A percentile compares a stretch with the other conserved stretches of the same genome.
phyloP scores from a whole-genome alignment of 2,888 invertebrate species.

The Busseola fusca region DNA sequence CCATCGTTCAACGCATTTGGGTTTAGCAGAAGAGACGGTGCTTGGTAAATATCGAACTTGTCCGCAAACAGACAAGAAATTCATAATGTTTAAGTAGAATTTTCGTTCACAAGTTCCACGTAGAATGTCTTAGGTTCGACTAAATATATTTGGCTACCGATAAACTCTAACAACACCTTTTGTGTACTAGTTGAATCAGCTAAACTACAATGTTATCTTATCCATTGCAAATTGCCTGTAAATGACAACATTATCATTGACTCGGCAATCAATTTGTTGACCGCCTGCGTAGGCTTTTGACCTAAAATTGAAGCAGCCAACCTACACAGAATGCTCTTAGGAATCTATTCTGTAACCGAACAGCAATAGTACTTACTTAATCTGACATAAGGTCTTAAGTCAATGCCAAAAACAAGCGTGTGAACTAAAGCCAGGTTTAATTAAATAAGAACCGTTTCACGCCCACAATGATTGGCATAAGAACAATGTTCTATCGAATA shows the following conservation, averaged over 20 bases:
- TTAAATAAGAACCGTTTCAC: conserved; percentile 49
- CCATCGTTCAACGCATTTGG: neutral
- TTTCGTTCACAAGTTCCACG: conserved; percentile 2
- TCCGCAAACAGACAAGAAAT: conserved; percentile 23
- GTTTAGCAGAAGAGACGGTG: conserved; percentile 5
- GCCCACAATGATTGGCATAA: conserved; percentile 48
- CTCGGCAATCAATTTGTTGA: conserved; percentile 33
- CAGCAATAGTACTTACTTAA: conserved; percentile 36
- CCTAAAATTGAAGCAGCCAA: conserved; percentile 31
- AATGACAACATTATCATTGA: conserved; percentile 26
- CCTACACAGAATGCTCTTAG: conserved; percentile 39
- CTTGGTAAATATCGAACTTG: conserved; percentile 39
- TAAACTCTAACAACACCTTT: neutral
- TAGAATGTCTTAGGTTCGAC: neutral
- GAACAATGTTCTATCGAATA: conserved; percentile 61
- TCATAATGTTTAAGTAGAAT: conserved; percentile 1
- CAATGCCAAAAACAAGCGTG: conserved; percentile 52
- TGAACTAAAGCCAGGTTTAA: conserved; percentile 49
- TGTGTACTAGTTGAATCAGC: neutral
- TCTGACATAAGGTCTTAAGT: conserved; percentile 52
- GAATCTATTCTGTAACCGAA: conserved; percentile 40
- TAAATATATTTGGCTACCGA: neutral
- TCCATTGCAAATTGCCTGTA: conserved; percentile 21
- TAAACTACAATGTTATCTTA: conserved; percentile 16
- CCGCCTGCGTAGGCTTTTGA: conserved; percentile 31